phyloP scores from a whole-genome alignment of 2,888 invertebrate genomes.

The Embidobia sp. region DNA sequence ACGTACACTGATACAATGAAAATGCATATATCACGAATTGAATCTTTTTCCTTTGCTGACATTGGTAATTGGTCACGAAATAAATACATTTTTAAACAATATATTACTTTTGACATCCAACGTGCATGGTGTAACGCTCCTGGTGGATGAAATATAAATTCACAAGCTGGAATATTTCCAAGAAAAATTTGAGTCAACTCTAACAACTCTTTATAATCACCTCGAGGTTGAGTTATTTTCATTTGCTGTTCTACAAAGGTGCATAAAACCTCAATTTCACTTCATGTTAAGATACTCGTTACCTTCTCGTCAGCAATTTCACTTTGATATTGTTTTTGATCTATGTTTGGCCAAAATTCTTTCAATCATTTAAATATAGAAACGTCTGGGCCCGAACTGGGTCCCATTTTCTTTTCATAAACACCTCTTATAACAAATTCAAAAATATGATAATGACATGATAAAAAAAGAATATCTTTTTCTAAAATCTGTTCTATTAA shows the following conservation, averaged over 20 bases:
- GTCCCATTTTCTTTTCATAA: not conserved
- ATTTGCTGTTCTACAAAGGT: slow-evolving; percentile 7
- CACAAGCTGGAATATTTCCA: too few species aligned
- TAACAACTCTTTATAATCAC: slow-evolving; percentile 65
- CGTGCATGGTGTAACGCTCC: too few species aligned
- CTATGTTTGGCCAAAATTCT: slow-evolving; percentile 9
- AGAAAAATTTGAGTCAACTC: too few species aligned
- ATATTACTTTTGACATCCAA: too few species aligned
- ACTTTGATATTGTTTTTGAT: slow-evolving; percentile 3
- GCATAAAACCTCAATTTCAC: not conserved
- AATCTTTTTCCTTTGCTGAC: too few species aligned
- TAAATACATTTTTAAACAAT: too few species aligned
- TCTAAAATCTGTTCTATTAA: slow-evolving; percentile 21
- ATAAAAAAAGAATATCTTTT: slow-evolving; percentile 25
- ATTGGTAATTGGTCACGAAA: too few species aligned
- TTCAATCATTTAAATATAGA: slow-evolving; percentile 24
- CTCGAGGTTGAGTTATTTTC: slow-evolving; percentile 14
- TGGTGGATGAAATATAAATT: too few species aligned
- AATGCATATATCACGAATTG: slow-evolving; percentile 3
- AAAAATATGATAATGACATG: slow-evolving; percentile 49
- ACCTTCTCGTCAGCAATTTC: slow-evolving; percentile 3
- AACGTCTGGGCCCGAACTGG: slow-evolving; percentile 22
- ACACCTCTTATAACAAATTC: slow-evolving; percentile 18
- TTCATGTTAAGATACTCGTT: too few species aligned
- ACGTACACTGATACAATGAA: slow-evolving; percentile 5